Base-by-base conservation (phyloP, 2,113 vertebrate genomes). In the human (Homo sapiens) region DNA sequence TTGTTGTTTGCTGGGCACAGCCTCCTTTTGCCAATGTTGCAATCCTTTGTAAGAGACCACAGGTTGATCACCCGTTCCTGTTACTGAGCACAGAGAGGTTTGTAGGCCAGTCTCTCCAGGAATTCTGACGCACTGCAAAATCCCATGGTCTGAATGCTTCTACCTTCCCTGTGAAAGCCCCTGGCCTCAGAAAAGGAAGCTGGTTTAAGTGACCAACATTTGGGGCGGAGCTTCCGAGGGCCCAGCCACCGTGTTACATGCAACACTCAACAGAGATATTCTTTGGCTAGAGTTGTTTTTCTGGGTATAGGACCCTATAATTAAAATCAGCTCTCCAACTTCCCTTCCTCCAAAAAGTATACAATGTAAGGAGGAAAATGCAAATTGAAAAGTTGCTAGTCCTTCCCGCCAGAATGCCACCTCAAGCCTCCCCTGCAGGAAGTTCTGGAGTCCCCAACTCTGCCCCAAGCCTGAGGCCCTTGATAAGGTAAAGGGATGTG, bases 161-260 rank as follows among this genome's bases (percentile, higher is more conserved):
- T 76, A 23, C 18, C 38, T 95, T 96, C 48, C 61, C 35, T 2
- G 3, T 45, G 23, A 90, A 96, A 97, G 55, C 23, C 72, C 13
- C 92, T 35, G 82, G 50, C 18, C 35, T 96, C 83, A 91, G 78
- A 91, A 48, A 95, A 68, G 76, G 70, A 92, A 93, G 68, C 17
- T 0, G 45, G 50, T 27, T 84, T 72, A 64, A 82, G 82, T 40
- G 64, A 89, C 25, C 1, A n/a, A 30, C 23, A 57, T 43, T 43
- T 88, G 86, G 50, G 93, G 38, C 40, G 85, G 30, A 18, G 8
- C 12, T 88, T 93, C 43, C 50, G 20, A 73, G 43, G 13, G 27
- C 57, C 45, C 38, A 43, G 32, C 30, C 30, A 78, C 10, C 1
- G 0, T 48, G 80, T 61, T 20, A 88, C 52, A 68, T 17, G 30